Conservation (phyloP, 2,797 vertebrate species). For the Bradypus variegatus region DNA sequence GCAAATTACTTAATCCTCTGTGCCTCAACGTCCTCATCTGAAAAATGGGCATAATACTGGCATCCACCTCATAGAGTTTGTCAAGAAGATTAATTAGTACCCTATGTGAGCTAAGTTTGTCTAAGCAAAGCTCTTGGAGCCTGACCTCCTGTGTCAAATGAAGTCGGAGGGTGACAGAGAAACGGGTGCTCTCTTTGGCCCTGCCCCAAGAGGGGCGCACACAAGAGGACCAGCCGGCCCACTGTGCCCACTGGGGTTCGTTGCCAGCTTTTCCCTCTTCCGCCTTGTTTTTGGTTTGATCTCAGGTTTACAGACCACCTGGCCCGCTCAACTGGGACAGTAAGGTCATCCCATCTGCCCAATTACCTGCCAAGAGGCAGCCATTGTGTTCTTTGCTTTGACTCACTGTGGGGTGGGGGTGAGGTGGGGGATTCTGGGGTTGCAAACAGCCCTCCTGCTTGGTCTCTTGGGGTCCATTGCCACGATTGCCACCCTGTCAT, state of each 20-base stretch:
- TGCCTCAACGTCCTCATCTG: constrained; percentile 7
- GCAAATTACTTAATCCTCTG: neutral
- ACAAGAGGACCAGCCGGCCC: neutral
- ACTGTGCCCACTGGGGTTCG: neutral
- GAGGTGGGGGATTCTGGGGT: neutral
- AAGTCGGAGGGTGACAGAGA: neutral
- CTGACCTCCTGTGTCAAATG: neutral
- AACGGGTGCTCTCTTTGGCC: neutral
- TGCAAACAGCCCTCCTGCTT: neutral
- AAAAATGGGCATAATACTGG: neutral
- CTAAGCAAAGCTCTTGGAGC: neutral
- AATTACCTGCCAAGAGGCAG: neutral
- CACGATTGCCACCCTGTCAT: neutral
- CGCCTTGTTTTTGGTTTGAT: constrained; percentile 19
- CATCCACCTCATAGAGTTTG: neutral
- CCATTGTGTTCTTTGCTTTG: neutral
- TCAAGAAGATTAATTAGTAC: neutral
- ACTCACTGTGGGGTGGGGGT: neutral
- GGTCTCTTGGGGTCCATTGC: neutral
- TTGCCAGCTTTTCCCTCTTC: neutral
- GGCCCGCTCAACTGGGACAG: neutral
- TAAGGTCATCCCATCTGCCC: neutral
- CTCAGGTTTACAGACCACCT: constrained; percentile 18
- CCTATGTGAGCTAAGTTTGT: neutral
- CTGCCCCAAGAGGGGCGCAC: neutral